Evolutionary conservation across 2,113 vertebrate genomes (phyloP).

Genomic region (Cinclus cinclus): DNA sequence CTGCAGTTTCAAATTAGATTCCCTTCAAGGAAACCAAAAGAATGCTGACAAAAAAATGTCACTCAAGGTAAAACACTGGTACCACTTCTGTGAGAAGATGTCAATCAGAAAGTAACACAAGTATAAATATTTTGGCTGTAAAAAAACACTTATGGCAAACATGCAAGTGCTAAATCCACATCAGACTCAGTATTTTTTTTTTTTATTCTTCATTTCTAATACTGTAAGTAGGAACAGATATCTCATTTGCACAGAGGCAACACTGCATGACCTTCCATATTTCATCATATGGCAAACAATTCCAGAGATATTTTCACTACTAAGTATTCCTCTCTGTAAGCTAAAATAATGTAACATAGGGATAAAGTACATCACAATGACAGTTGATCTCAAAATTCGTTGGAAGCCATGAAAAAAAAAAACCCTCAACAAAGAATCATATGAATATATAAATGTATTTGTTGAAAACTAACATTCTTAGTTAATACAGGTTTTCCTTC

Average conservation of each 20-base stretch:
- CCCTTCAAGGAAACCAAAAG: background rate
- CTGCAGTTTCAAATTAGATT: background rate
- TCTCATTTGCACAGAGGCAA: background rate
- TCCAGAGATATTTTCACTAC: background rate
- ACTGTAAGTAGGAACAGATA: background rate
- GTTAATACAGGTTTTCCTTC: background rate
- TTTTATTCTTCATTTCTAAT: background rate
- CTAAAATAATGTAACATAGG: background rate
- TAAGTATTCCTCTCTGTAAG: background rate
- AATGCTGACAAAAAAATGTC: background rate
- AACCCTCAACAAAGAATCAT: background rate
- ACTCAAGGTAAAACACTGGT: background rate
- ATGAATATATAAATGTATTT: background rate
- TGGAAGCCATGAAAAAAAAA: fast-evolving
- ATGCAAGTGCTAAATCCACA: background rate
- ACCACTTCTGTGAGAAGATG: background rate
- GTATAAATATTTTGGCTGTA: background rate
- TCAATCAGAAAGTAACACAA: background rate
- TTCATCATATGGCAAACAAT: background rate
- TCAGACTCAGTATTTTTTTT: background rate
- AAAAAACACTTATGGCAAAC: background rate
- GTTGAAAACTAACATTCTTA: background rate
- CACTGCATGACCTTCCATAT: background rate
- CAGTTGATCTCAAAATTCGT: background rate
- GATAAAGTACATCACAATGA: background rate